A percentile compares a stretch with the other conserved stretches of the same genome.
Evolutionary conservation across 2,113 vertebrate genomes (phyloP).

Genomic region (Pholis gunnellus): DNA sequence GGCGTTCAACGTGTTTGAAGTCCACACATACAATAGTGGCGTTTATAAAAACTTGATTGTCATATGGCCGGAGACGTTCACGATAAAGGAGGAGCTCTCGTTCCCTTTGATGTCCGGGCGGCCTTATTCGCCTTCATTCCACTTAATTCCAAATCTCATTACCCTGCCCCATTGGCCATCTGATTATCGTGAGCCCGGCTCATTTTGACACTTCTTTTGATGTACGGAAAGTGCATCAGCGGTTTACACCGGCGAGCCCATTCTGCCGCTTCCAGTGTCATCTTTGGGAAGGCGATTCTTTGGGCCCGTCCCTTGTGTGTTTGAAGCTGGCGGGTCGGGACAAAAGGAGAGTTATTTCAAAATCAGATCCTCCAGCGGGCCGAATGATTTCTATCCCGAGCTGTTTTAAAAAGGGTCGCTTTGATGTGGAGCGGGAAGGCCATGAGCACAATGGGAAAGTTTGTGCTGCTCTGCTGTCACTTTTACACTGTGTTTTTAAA

Average conservation of each 20-base stretch:
- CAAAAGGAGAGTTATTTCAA: conserved; percentile 70
- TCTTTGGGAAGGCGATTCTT: conserved; percentile 54
- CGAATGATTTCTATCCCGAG: conserved; percentile 56
- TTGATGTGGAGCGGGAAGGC: conserved; percentile 48
- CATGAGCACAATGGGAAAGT: conserved; percentile 57
- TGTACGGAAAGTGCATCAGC: conserved; percentile 41
- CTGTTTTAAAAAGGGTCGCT: conserved; percentile 49
- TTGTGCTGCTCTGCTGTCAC: conserved; percentile 59
- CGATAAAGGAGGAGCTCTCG: conserved; percentile 54
- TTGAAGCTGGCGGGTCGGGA: conserved; percentile 54
- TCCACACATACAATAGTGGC: conserved; percentile 64
- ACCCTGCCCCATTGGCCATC: conserved; percentile 57
- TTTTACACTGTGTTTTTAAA: conserved; percentile 58
- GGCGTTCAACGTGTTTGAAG: conserved; percentile 59
- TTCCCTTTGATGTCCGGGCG: conserved; percentile 63
- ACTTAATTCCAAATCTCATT: conserved; percentile 73
- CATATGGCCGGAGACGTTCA: conserved; percentile 51
- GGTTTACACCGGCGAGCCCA: conserved; percentile 37
- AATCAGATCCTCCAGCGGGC: conserved; percentile 58
- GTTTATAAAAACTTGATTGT: conserved; percentile 73
- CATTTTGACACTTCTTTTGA: conserved; percentile 74
- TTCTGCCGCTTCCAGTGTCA: conserved; percentile 52
- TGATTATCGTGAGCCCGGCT: conserved; percentile 56
- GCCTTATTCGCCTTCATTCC: conserved; percentile 51
- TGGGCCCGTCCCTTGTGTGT: conserved; percentile 12